A percentile compares a stretch with the other conserved stretches of the same genome.
Conservation (phyloP, 2,888 invertebrate genomes). For the Athalia circularis region DNA sequence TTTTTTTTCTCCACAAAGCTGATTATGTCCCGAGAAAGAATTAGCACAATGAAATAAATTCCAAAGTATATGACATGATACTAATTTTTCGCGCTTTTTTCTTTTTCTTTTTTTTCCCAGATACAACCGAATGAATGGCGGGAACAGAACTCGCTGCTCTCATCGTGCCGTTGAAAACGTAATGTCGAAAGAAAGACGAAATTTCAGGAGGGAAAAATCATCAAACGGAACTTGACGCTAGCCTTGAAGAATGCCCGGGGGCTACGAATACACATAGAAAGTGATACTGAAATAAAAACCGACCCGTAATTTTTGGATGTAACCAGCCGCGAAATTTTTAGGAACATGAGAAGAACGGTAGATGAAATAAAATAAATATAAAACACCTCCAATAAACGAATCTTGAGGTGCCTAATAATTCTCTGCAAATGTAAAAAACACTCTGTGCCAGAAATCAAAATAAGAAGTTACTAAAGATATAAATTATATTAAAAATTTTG, state of each 20-base stretch:
- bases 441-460: no score
- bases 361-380: no score
- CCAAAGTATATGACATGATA: not conserved
- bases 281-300: no score
- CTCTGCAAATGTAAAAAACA: no score
- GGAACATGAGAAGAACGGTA: no score
- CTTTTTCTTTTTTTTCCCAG: not conserved
- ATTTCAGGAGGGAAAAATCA: conserved; percentile 12
- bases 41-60: not conserved
- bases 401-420: no score
- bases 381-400: no score
- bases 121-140: not conserved
- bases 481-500: no score
- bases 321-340: no score
- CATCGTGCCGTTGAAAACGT: not conserved
- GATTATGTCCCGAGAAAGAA: conserved; percentile 22
- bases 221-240: not conserved
- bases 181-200: not conserved
- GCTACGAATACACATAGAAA: not conserved
- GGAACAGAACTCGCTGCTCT: conserved; percentile 5
- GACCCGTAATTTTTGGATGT: no score
- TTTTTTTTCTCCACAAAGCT: not conserved
- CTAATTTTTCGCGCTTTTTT: not conserved
- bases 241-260: not conserved
- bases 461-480: no score